A percentile compares a stretch with the other conserved stretches of the same genome.
phyloP scores from a whole-genome alignment of 2,113 vertebrate species.

The Trachemys scripta region DNA sequence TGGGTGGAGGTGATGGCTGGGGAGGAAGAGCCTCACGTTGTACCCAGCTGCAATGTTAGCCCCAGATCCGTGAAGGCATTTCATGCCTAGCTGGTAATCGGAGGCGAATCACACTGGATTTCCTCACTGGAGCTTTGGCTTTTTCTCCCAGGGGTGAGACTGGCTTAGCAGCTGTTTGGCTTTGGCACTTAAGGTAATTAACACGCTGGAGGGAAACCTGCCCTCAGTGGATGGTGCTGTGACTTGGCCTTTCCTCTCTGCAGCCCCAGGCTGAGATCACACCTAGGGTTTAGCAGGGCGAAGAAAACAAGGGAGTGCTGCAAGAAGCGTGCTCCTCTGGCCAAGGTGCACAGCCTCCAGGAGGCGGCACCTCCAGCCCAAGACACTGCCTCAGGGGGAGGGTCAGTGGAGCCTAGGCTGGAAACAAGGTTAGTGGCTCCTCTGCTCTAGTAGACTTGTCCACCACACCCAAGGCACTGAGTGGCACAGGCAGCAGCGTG shows the following conservation, averaged over 20 bases:
- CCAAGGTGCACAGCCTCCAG: background rate
- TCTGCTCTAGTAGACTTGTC: background rate
- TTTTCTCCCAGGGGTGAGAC: background rate
- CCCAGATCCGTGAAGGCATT: accelerated
- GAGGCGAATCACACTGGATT: background rate
- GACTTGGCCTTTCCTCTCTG: background rate
- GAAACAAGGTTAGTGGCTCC: background rate
- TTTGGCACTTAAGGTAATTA: background rate
- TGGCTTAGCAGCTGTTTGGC: background rate
- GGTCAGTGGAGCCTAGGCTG: background rate
- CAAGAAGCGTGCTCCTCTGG: background rate
- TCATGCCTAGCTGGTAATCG: background rate
- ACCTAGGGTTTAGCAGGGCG: background rate
- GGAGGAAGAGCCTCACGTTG: background rate
- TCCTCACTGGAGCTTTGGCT: background rate
- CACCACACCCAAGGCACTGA: background rate
- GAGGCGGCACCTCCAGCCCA: background rate
- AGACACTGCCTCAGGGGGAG: background rate
- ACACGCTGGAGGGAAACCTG: background rate
- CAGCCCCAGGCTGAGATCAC: background rate
- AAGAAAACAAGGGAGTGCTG: background rate
- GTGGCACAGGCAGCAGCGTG: background rate
- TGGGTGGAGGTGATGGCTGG: accelerated
- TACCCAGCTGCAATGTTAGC: background rate
- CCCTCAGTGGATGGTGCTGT: background rate